Percentiles rank a stretch among this genome's conserved stretches.
These are phyloP conservation scores for Hydropotes inermis DNA, from an alignment of 2,113 vertebrate species.

Conservation along the genomic window DNA sequence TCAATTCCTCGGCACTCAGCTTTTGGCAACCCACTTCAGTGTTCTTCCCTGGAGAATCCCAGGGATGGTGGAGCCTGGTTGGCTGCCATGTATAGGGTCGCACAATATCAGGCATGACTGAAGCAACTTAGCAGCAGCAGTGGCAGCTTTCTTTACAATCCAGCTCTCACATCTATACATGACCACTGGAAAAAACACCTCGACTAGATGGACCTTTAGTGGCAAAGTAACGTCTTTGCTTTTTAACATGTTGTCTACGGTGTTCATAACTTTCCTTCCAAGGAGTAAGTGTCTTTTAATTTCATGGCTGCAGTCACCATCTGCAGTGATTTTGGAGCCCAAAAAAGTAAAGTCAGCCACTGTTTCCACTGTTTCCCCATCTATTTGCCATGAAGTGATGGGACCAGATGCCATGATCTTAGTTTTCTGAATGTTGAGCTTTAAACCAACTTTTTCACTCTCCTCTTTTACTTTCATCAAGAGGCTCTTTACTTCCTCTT, in stretches of 20 bases:
- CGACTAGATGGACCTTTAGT: neutral
- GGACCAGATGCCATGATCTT: neutral
- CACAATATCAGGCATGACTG: too few relatives aligned
- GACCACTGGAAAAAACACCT: neutral
- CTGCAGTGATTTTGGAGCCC: neutral
- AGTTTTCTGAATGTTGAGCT: neutral
- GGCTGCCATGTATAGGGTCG: too few relatives aligned
- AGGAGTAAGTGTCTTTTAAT: neutral
- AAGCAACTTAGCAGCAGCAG: too few relatives aligned
- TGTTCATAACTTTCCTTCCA: neutral
- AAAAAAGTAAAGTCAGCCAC: neutral
- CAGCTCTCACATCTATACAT: neutral
- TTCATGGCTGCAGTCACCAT: neutral
- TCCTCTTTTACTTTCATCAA: neutral
- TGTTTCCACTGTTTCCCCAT: neutral
- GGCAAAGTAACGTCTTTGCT: neutral
- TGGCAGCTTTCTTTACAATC: neutral
- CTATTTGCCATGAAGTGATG: neutral
- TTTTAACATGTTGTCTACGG: neutral
- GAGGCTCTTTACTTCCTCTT: neutral
- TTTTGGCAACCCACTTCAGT: too few relatives aligned
- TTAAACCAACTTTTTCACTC: neutral
- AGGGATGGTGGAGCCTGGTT: too few relatives aligned
- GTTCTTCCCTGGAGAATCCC: too few relatives aligned
- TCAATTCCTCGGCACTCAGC: rapidly evolving